Evolutionary conservation across 2,797 vertebrate genomes (phyloP).

Genomic region (Tauraco hartlaubi): DNA sequence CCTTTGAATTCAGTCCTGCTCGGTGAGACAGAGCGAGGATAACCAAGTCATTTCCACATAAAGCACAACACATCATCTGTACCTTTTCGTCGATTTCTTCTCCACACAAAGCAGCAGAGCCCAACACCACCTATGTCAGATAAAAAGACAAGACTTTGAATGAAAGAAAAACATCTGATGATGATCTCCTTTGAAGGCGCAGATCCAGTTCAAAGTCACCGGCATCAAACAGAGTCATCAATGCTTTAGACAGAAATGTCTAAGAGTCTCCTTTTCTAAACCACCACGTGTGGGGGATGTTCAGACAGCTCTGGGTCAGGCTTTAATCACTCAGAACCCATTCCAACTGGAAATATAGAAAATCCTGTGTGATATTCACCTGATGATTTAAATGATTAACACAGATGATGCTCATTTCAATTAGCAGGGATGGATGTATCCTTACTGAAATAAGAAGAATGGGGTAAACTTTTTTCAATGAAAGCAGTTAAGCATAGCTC

Average conservation of each 20-base stretch:
- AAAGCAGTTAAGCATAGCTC: background rate
- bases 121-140: background rate
- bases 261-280: background rate
- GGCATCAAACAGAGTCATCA: background rate
- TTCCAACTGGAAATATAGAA: background rate
- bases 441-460: background rate
- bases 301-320: background rate
- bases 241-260: background rate
- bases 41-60: background rate
- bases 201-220: background rate
- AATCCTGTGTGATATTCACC: background rate
- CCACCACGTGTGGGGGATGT: background rate
- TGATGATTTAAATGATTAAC: background rate
- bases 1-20: background rate
- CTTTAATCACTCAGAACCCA: background rate
- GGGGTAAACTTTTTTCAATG: background rate
- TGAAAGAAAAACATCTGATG: background rate
- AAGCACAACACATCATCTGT: background rate
- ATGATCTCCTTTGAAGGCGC: background rate
- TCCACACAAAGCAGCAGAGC: background rate
- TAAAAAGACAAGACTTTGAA: background rate
- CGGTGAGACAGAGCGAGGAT: background rate
- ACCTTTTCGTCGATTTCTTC: background rate
- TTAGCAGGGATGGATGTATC: background rate
- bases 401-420: background rate